A percentile compares a stretch with the other conserved stretches of the same genome.
Conservation (phyloP, 2,888 invertebrate genomes). For the Dasysyrphus tricinctus region DNA sequence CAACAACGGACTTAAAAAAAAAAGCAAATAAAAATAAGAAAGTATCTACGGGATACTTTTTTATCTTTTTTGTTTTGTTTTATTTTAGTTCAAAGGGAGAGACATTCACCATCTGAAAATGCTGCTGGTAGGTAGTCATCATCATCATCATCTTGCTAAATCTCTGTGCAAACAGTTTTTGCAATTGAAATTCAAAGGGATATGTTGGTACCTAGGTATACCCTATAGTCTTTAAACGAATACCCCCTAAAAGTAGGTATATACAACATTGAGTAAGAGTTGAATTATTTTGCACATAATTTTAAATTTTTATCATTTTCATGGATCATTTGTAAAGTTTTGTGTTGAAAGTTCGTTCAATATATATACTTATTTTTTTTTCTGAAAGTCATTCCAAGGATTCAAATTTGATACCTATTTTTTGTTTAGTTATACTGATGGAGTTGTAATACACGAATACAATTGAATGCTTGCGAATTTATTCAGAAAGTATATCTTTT, state of each 20-base stretch:
- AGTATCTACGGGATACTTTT: constrained; percentile 49
- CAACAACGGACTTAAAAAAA: not conserved
- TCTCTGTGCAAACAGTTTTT: constrained; percentile 56
- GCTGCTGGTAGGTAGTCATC: constrained; percentile 46
- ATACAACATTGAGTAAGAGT: constrained; percentile 6
- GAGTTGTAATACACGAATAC: not conserved
- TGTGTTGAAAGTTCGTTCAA: constrained; percentile 54
- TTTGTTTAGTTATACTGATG: not conserved
- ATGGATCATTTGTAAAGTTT: constrained; percentile 69
- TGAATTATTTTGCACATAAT: constrained; percentile 69
- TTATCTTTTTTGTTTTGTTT: not conserved
- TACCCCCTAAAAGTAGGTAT: not conserved
- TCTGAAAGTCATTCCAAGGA: not conserved
- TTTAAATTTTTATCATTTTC: constrained; percentile 66
- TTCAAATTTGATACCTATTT: not conserved
- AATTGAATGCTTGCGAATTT: not conserved
- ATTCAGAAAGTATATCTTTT: not conserved
- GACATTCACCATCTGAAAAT: constrained; percentile 37
- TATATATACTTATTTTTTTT: not conserved
- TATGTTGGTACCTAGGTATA: constrained; percentile 11
- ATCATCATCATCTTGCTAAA: constrained; percentile 50
- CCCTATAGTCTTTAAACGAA: constrained; percentile 27
- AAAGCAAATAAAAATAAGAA: constrained; percentile 29
- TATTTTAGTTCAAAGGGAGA: constrained; percentile 19
- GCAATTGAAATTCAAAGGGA: constrained; percentile 66